Evolutionary conservation across 2,888 invertebrate species (phyloP), one percentile per base, ranked within the genome.

Genomic region (Caenorhabditis sp.): DNA sequence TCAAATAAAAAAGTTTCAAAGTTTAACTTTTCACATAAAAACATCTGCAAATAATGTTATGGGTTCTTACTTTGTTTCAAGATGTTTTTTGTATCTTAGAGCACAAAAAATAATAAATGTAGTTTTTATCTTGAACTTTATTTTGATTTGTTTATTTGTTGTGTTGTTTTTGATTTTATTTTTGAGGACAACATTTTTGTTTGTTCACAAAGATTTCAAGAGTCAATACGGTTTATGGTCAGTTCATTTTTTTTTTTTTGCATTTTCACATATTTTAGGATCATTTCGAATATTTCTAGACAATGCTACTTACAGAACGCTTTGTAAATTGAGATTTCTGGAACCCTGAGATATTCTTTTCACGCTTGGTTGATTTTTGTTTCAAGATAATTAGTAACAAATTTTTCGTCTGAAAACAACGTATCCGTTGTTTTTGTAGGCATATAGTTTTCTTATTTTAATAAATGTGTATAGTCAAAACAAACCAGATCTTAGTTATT

Each of bases 221-320:
- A 21, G 25, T 57, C 56, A 27, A 56, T 59, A 26, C 25, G 43
- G 62, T 58, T 25, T 63, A 67, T 63, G 62, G 65, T 70, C 65
- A 70, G 57, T 61, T 65, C 65, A 61, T 59, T 63, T 60, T 62
- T 70, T 59, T 66, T 38, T 58, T n/a, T 65, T 59, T 43, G 58
- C 65, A 38, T 65, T 65, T 64, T 54, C 59, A 61, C 14, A 43
- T 43, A 17, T 43, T 43, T 43, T 14, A 10, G 43, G 17, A 10
- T 43, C 36, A 36, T n/a, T n/a, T n/a, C n/a, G n/a, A n/a, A 31
- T 31, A 31, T 31, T 31, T 31, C 10, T 31, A 31, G 4, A 31
- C 31, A 31, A 31, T 31, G 4, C 31, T n/a, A n/a, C 31, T 10
- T 10, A 31, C 10, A 31, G 10, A 31, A 4, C 10, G 10, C 31